Percentiles rank a stretch among this genome's conserved stretches.
phyloP scores from a whole-genome alignment of 1,140 invertebrate genomes.

The Aphaenogaster floridana region DNA sequence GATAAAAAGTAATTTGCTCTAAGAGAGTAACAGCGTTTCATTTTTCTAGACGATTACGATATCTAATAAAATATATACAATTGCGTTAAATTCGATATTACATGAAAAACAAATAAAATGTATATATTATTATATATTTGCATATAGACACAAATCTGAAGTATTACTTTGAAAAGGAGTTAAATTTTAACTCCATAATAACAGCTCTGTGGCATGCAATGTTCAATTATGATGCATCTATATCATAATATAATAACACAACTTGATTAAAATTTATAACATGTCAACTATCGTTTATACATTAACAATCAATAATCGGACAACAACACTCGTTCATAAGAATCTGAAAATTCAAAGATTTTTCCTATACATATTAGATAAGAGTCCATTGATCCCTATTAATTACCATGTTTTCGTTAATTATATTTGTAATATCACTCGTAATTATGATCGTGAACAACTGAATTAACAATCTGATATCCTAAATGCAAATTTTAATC shows the following conservation, averaged over 20 bases:
- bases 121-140: conserved; percentile 43
- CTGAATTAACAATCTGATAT: conserved; percentile 11
- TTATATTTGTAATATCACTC: conserved; percentile 23
- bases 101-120: conserved; percentile 35
- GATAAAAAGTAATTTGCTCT: conserved; percentile 19
- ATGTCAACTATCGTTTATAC: conserved; percentile 43
- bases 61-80: conserved; percentile 59
- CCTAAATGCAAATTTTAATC: conserved; percentile 21
- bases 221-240: conserved; percentile 39
- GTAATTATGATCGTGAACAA: neutral
- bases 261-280: conserved; percentile 46
- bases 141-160: conserved; percentile 49
- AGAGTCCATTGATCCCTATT: conserved; percentile 56
- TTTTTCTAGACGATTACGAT: conserved; percentile 21
- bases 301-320: conserved; percentile 49
- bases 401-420: conserved; percentile 31
- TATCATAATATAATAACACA: conserved; percentile 21
- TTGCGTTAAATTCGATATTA: conserved; percentile 32
- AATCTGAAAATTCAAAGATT: conserved; percentile 41
- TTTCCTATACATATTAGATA: conserved; percentile 34
- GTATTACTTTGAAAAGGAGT: conserved; percentile 46
- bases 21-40: conserved; percentile 27
- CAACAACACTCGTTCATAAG: conserved; percentile 16
- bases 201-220: conserved; percentile 18
- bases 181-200: conserved; percentile 42